Evolutionary conservation across 1,140 invertebrate genomes (phyloP).

Genomic region (Brevipalpus yothersi): DNA sequence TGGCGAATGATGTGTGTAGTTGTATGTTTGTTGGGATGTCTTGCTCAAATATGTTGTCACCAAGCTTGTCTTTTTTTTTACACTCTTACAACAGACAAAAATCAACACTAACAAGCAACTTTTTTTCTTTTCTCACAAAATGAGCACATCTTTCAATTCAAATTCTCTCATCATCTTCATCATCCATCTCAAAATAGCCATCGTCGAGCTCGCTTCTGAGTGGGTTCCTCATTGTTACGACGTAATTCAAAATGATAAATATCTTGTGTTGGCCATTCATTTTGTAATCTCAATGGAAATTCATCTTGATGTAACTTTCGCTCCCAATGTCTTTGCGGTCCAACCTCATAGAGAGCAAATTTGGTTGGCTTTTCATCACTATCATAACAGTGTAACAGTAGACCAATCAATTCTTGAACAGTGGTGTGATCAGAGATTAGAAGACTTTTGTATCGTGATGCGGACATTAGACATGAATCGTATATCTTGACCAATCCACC

Average conservation of each 20-base stretch:
- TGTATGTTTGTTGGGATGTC: too few relatives aligned
- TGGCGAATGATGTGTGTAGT: too few relatives aligned
- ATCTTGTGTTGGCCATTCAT: conserved; percentile 32
- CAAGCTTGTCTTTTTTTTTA: too few relatives aligned
- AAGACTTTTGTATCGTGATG: conserved; percentile 72
- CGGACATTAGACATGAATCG: conserved; percentile 63
- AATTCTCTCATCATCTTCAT: too few relatives aligned
- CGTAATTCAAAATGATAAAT: conserved; percentile 18
- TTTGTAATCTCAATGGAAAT: conserved; percentile 51
- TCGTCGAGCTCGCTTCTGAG: background rate
- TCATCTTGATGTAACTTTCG: conserved; percentile 62
- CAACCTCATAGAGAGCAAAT: conserved; percentile 63
- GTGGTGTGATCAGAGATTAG: conserved; percentile 65
- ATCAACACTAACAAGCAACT: too few relatives aligned
- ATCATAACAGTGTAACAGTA: conserved; percentile 59
- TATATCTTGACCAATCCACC: conserved; percentile 70
- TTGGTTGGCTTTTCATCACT: conserved; percentile 51
- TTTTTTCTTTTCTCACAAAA: too few relatives aligned
- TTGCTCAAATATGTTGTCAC: too few relatives aligned
- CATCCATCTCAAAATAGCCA: too few relatives aligned
- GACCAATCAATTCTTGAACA: conserved; percentile 60
- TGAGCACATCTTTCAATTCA: too few relatives aligned
- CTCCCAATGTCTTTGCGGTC: conserved; percentile 27
- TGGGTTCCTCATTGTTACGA: conserved; percentile 12
- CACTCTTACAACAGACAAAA: too few relatives aligned